phyloP scores from a whole-genome alignment of 2,797 vertebrate genomes.

The Dendrocincla tyrannina region DNA sequence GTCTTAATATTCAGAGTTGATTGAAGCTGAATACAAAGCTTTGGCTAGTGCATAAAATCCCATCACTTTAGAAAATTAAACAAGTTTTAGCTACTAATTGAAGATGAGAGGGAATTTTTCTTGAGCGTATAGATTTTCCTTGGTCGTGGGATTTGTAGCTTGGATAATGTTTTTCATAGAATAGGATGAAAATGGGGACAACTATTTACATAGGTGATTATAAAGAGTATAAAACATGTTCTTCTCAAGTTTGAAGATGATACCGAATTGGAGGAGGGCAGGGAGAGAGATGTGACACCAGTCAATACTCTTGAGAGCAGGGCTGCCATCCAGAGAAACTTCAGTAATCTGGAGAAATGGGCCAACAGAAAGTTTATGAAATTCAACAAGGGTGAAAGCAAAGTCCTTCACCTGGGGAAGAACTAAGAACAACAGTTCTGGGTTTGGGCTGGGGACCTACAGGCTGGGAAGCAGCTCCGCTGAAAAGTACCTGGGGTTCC shows the following conservation, averaged over 20 bases:
- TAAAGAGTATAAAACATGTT: not conserved
- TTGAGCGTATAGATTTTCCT: not conserved
- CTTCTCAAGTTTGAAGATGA: not conserved
- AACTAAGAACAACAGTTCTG: not conserved
- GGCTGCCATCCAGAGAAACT: not conserved
- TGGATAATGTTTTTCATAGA: not conserved
- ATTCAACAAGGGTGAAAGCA: not conserved
- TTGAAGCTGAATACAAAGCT: slow-evolving; percentile 19
- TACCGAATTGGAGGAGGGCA: not conserved
- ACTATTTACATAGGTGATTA: not conserved
- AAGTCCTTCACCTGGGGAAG: not conserved
- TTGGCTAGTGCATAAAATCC: not conserved
- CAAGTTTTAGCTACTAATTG: not conserved
- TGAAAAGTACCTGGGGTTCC: not conserved
- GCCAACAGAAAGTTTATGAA: not conserved
- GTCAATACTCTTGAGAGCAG: not conserved
- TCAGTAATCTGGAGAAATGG: not conserved
- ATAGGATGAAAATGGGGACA: not conserved
- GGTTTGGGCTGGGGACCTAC: not conserved
- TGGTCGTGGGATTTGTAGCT: not conserved
- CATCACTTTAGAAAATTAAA: not conserved
- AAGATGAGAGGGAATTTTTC: not conserved
- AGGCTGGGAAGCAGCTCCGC: not conserved
- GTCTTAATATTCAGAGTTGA: not conserved
- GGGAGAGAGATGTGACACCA: not conserved